Evolutionary conservation across 2,888 invertebrate genomes (phyloP).

Genomic region (Epiperipatus broadwayi): DNA sequence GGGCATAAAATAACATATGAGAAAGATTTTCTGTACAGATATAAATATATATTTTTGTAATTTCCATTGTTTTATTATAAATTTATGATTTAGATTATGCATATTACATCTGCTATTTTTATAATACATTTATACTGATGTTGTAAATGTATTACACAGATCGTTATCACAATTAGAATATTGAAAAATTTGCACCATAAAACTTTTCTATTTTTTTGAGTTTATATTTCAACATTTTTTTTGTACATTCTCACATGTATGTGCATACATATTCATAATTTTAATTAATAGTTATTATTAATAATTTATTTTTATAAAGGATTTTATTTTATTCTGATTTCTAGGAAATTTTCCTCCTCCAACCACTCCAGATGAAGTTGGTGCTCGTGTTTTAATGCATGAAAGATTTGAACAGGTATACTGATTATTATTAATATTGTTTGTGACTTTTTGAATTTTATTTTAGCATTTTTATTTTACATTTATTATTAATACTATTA

Average conservation of each 20-base stretch:
- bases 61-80: no score
- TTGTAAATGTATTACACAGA: no score
- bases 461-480: not conserved
- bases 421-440: constrained; percentile 1
- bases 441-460: constrained; percentile 9
- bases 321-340: constrained; percentile 8
- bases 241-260: not conserved
- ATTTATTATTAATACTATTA: not conserved
- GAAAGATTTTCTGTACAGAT: no score
- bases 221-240: no score
- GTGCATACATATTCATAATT: not conserved
- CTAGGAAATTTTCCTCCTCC: constrained; percentile 72
- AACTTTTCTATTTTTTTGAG: no score
- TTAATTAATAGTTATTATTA: not conserved
- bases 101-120: no score
- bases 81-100: no score
- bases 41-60: no score
- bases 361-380: constrained; percentile 89
- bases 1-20: no score
- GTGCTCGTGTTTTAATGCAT: constrained; percentile 75
- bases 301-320: not conserved
- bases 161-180: no score
- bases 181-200: no score
- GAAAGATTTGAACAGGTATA: constrained; percentile 28
- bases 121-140: no score